Evolutionary conservation across 2,797 vertebrate species (phyloP).

Genomic region (Acridotheres tristis): DNA sequence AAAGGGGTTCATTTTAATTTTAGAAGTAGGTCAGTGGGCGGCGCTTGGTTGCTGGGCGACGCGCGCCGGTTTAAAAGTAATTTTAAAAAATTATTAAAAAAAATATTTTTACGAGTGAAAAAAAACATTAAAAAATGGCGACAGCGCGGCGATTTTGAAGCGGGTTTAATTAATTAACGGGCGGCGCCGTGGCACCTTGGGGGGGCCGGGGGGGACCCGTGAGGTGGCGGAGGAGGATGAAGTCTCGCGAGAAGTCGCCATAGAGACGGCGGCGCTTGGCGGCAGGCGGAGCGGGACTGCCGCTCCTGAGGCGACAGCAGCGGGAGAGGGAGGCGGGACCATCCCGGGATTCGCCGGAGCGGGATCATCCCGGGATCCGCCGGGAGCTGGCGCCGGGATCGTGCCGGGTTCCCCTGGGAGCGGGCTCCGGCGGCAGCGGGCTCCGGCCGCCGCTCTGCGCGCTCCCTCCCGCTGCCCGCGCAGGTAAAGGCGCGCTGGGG

Average conservation of each 20-base stretch:
- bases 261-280: constrained; percentile 71
- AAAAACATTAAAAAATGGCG: not conserved
- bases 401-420: not conserved
- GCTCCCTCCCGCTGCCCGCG: not conserved
- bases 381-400: not conserved
- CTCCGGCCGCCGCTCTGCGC: not conserved
- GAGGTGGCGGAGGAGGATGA: not conserved
- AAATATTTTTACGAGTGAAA: not conserved
- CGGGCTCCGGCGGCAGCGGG: not conserved
- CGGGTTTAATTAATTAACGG: not conserved
- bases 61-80: not conserved
- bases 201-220: not conserved
- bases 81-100: not conserved
- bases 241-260: constrained; percentile 79
- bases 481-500: constrained; percentile 26
- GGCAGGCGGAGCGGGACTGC: not conserved
- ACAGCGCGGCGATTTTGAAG: not conserved
- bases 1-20: not conserved
- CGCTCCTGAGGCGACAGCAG: not conserved
- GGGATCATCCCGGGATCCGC: not conserved
- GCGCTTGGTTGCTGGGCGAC: constrained; percentile 15
- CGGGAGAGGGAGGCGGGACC: not conserved
- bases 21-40: constrained; percentile 50
- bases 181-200: not conserved
- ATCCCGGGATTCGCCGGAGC: not conserved